Base-by-base conservation (phyloP, 2,113 vertebrate species). In the Ploceus nigricollis region DNA sequence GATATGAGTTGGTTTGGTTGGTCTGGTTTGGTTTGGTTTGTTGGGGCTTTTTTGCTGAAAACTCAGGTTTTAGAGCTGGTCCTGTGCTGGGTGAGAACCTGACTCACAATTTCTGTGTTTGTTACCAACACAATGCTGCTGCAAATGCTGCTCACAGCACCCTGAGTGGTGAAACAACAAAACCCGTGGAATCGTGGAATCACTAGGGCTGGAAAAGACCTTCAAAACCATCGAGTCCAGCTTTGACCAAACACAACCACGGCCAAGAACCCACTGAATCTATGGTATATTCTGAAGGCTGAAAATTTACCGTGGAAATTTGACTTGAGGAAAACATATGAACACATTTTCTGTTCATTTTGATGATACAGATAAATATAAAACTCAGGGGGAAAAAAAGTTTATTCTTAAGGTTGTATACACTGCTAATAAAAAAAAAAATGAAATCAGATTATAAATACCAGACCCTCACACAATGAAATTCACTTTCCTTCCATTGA, bases 401-500 rank as follows among this genome's bases (percentile, higher is more conserved):
- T 44, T 73, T 69, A 14, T 11, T 93, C 53, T 28, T 23, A 72
- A 77, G 50, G 40, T 13, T 88, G 39, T 13, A 51, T 31, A 77
- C 17, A 57, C 42, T 60, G 25, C 25, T 82, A 85, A 90, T 76
- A 76, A 69, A 77, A 63, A 64, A 64, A 63, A 83, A 50, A 64
- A 37, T 35, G 33, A 73, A 33, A 91, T 65, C 37, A 35, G 56
- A 73, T 90, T 88, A 75, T 45, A 92, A 78, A 84, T 53, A 71
- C 31, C 37, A 87, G 60, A 78, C 71, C 47, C 37, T 87, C 56
- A 53, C 24, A 27, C 44, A 88, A 64, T n/a, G 31, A 53, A 93
- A 92, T 89, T 84, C 56, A 48, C 39, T 85, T 87, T 54, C 50
- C 54, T 91, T 80, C 56, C 58, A 66, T 3, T 88, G 82, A 83